These are phyloP conservation scores for Uropsilus gracilis DNA, from an alignment of 2,113 vertebrate species.

Conservation along the genomic window DNA sequence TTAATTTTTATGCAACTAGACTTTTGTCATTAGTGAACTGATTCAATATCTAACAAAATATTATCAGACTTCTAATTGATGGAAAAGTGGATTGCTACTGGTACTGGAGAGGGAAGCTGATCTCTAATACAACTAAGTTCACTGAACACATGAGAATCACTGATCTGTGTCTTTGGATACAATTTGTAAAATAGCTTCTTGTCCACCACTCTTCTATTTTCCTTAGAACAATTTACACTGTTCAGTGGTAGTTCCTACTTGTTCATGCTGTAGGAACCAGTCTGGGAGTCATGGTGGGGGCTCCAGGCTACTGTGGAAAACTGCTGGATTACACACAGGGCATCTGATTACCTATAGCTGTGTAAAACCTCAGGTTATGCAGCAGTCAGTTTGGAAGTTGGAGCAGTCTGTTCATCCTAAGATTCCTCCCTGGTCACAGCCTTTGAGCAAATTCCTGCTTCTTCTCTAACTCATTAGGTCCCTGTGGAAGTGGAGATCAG, in stretches of 20 bases:
- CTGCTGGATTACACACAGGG: background rate
- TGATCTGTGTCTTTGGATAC: background rate
- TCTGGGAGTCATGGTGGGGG: accelerated
- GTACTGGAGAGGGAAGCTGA: background rate
- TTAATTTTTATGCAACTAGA: background rate
- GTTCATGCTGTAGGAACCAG: background rate
- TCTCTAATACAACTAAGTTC: background rate
- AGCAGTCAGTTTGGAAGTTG: background rate
- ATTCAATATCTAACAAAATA: background rate
- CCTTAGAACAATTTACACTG: background rate
- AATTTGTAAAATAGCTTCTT: background rate
- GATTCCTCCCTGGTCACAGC: background rate
- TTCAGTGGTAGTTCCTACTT: no score
- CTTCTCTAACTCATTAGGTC: background rate
- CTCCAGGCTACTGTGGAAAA: accelerated
- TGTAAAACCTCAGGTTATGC: background rate
- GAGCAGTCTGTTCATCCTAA: background rate
- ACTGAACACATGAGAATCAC: background rate
- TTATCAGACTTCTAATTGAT: background rate
- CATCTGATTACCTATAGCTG: no score
- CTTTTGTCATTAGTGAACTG: background rate
- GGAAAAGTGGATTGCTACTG: background rate
- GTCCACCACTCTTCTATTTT: background rate
- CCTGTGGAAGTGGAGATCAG: background rate
- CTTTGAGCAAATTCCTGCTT: no score